A percentile compares a stretch with the other conserved stretches of the same genome.
Evolutionary conservation across 2,888 invertebrate species (phyloP).

Genomic region (Philhelius pedissequus): DNA sequence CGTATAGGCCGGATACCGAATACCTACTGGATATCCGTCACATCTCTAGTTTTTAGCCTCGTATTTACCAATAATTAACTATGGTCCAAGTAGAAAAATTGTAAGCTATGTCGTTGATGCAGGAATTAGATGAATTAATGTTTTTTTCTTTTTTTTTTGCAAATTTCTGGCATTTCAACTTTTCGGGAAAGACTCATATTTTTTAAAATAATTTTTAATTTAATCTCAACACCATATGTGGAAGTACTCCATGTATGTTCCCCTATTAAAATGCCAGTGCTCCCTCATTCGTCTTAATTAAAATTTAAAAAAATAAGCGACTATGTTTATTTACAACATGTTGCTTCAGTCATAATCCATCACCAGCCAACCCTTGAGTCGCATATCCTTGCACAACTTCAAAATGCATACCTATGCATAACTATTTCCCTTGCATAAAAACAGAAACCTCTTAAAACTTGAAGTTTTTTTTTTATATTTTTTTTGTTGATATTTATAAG

Average conservation of each 20-base stretch:
- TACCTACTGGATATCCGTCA: too few species aligned
- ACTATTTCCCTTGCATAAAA: conserved; percentile 42
- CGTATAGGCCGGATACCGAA: too few species aligned
- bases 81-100: too few species aligned
- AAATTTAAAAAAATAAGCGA: background rate
- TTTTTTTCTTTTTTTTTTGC: too few species aligned
- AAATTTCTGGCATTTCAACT: too few species aligned
- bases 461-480: background rate
- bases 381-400: conserved; percentile 32
- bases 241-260: background rate
- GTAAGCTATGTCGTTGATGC: too few species aligned
- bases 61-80: too few species aligned
- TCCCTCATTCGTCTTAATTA: conserved; percentile 40
- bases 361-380: conserved; percentile 30
- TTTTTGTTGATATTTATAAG: background rate
- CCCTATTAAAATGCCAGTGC: background rate
- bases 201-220: too few species aligned
- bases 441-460: conserved; percentile 40
- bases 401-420: background rate
- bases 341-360: conserved; percentile 36
- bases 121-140: too few species aligned
- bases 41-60: too few species aligned
- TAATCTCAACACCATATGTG: conserved; percentile 7
- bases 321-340: conserved; percentile 32
- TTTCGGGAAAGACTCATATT: too few species aligned